These are phyloP conservation scores for Hydriomena furcata DNA, from an alignment of 2,888 invertebrate genomes.

Conservation along the genomic window DNA sequence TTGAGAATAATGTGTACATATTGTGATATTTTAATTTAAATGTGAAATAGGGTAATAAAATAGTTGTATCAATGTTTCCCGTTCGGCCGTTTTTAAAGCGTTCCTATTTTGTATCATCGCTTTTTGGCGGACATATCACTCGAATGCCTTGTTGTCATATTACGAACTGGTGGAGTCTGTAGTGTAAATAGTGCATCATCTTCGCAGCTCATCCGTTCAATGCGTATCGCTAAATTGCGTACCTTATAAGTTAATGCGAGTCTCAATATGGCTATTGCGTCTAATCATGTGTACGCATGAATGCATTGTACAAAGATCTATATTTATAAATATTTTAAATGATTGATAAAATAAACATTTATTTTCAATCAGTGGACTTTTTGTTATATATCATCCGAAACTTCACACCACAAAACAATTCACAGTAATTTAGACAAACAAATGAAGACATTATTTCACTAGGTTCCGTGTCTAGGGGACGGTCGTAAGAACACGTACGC, in stretches of 20 bases:
- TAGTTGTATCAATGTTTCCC: slow-evolving; percentile 62
- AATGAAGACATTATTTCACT: neutral
- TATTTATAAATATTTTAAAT: slow-evolving; percentile 81
- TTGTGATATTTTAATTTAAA: slow-evolving; percentile 82
- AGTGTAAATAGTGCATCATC: slow-evolving; percentile 55
- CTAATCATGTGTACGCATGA: slow-evolving; percentile 69
- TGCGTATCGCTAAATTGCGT: slow-evolving; percentile 46
- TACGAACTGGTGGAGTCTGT: slow-evolving; percentile 43
- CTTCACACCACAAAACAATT: neutral
- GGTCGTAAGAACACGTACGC: slow-evolving; percentile 47
- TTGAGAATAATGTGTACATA: slow-evolving; percentile 78
- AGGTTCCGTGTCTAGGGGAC: slow-evolving; percentile 34
- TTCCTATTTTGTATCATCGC: slow-evolving; percentile 36
- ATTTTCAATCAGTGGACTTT: slow-evolving; percentile 70
- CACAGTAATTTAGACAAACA: slow-evolving; percentile 1
- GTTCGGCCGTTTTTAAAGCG: slow-evolving; percentile 51
- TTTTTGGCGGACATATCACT: slow-evolving; percentile 46
- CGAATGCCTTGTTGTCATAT: slow-evolving; percentile 46
- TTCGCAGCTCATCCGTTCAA: slow-evolving; percentile 42
- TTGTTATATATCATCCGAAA: slow-evolving; percentile 28
- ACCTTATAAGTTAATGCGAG: slow-evolving; percentile 54
- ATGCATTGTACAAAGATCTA: slow-evolving; percentile 81
- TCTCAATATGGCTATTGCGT: slow-evolving; percentile 58
- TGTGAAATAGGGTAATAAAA: slow-evolving; percentile 73
- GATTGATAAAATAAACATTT: slow-evolving; percentile 82